Percentiles rank a stretch among this genome's conserved stretches.
Evolutionary conservation across 2,888 invertebrate species (phyloP).

Genomic region (Aphidius colemani): DNA sequence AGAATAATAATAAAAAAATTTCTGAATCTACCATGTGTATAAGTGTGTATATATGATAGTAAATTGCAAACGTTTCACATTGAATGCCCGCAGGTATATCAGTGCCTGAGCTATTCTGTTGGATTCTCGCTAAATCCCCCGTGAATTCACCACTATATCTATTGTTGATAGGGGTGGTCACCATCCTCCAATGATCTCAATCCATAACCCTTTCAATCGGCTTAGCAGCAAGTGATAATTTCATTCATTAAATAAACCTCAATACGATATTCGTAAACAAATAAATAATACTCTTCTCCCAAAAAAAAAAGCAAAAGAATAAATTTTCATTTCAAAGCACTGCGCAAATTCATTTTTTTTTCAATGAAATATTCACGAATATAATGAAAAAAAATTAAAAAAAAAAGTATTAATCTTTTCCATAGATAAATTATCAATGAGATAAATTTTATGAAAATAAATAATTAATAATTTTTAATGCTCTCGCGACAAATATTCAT

Average conservation of each 20-base stretch:
- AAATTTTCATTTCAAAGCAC: neutral
- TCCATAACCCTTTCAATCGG: conserved; percentile 9
- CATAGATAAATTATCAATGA: too few relatives aligned
- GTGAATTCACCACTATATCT: conserved; percentile 28
- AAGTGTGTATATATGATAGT: neutral
- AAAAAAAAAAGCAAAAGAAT: neutral
- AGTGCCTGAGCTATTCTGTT: conserved; percentile 10
- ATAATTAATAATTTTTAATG: too few relatives aligned
- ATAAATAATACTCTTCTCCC: neutral
- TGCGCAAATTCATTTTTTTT: neutral
- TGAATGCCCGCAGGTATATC: conserved; percentile 17
- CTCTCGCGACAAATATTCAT: too few relatives aligned
- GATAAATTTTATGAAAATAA: too few relatives aligned
- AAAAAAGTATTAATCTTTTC: too few relatives aligned
- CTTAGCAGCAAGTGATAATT: conserved; percentile 8
- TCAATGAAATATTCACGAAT: too few relatives aligned
- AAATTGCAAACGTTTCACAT: conserved; percentile 13
- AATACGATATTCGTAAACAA: neutral
- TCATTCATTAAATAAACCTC: conserved; percentile 1
- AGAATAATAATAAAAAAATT: conserved; percentile 1
- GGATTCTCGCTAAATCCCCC: conserved; percentile 27
- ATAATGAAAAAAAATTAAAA: too few relatives aligned
- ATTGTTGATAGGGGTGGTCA: conserved; percentile 29
- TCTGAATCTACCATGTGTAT: neutral
- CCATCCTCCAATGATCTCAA: conserved; percentile 21